Evolutionary conservation across 2,113 vertebrate genomes (phyloP), one percentile per base, ranked within the genome.

Genomic region (Tursiops truncatus): DNA sequence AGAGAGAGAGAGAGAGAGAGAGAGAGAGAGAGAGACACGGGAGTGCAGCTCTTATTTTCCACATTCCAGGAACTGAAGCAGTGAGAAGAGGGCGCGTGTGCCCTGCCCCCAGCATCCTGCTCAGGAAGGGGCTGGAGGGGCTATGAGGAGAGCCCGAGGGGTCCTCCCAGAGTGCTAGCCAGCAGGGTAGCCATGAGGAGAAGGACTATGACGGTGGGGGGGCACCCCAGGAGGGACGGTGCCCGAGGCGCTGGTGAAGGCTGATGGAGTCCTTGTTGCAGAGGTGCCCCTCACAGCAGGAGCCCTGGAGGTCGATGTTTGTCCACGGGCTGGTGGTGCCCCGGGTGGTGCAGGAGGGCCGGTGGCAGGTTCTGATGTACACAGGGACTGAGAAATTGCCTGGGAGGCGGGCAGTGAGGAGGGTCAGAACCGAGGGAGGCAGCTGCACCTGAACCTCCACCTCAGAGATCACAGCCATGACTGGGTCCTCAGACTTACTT

Each of bases 311-410:
- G 68, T 98, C 91, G 6, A 98, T 97, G 96, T 77, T 21, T 2
- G 97, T 97, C 97, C 97, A 97, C 89, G 89, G 97, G 82, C 97
- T 98, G 94, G 88, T 92, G 95, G 98, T 98, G 47, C 97, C 96
- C 70, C 20, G 58, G 56, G 89, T 38, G 87, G 89, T 77, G 67
- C 96, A 97, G 47, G 96, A 87, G 11, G 95, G 91, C 71, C 89
- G 77, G 28, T 97, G 97, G 95, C 97, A 97, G 31, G 96, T 97
- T 58, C 94, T 84, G 71, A 97, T 67, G 50, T 96, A 96, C 71
- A 98, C 95, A 0, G 98, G 97, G 44, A 95, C 88, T 3, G 95
- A 96, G 96, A 96, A 89, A n/a, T 97, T 97, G 56, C 86, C 98
- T 98, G 77, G 58, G 5, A 53, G 5, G 2, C 50, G 15, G 41